These are phyloP conservation scores for Salvelinus sp. DNA, from an alignment of 2,113 vertebrate genomes.

Conservation along the genomic window DNA sequence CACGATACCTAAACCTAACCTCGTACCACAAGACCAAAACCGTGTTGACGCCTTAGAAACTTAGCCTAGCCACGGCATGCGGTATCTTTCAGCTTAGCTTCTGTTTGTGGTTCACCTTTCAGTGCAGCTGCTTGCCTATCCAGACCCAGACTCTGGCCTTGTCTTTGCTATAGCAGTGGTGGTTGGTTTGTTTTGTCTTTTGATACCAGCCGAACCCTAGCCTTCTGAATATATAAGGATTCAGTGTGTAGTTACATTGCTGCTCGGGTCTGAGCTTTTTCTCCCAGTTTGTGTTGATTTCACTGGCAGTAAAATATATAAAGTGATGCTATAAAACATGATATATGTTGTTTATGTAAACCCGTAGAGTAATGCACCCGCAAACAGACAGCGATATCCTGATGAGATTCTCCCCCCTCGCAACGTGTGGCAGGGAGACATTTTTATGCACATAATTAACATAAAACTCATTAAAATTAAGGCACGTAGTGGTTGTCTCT, in stretches of 20 bases:
- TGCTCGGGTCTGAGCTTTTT: constrained; percentile 27
- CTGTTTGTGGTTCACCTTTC: neutral
- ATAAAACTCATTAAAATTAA: constrained; percentile 65
- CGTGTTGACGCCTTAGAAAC: neutral
- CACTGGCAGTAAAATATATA: constrained; percentile 34
- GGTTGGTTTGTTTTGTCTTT: constrained; percentile 18
- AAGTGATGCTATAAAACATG: constrained; percentile 46
- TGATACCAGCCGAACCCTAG: constrained; percentile 35
- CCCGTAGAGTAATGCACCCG: constrained; percentile 21
- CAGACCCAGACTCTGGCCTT: neutral
- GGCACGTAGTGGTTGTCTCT: constrained; percentile 32
- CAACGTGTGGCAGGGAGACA: constrained; percentile 29
- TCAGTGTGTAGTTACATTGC: constrained; percentile 43
- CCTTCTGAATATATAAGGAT: constrained; percentile 41
- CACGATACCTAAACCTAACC: neutral
- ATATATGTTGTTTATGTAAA: constrained; percentile 30
- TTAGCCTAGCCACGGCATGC: neutral
- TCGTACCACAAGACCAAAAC: neutral
- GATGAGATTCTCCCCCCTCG: neutral
- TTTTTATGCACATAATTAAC: constrained; percentile 58
- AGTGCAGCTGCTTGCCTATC: constrained; percentile 6
- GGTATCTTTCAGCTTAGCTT: neutral
- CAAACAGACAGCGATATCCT: constrained; percentile 17
- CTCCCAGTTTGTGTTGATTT: constrained; percentile 49
- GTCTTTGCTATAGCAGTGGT: neutral